phyloP scores from a whole-genome alignment of 2,888 invertebrate genomes.

The Pammene aurita region DNA sequence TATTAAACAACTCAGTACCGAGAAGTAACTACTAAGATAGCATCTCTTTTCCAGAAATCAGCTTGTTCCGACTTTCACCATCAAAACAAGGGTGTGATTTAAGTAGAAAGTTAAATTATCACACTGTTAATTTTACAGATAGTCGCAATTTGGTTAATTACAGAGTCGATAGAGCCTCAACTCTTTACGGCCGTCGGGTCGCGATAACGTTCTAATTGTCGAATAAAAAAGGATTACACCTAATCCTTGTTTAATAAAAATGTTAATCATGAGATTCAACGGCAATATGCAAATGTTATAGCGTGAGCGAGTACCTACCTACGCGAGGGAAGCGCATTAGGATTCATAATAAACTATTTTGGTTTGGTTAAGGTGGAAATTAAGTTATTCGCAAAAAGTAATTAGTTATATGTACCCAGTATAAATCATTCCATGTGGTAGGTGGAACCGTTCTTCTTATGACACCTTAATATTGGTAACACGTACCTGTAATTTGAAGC shows the following conservation, averaged over 20 bases:
- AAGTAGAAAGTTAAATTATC: conserved; percentile 60
- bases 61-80: neutral
- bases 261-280: conserved; percentile 80
- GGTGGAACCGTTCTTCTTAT: no score
- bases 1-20: no score
- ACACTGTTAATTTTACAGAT: conserved; percentile 63
- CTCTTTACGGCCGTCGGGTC: conserved; percentile 78
- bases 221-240: conserved; percentile 81
- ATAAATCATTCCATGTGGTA: no score
- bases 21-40: no score
- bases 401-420: no score
- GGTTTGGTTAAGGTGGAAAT: neutral
- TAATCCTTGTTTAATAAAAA: conserved; percentile 83
- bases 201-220: conserved; percentile 82
- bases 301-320: conserved; percentile 52
- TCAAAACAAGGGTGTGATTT: conserved; percentile 51
- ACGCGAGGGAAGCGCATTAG: conserved; percentile 40
- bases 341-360: conserved; percentile 18
- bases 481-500: no score
- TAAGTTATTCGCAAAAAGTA: no score
- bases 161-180: conserved; percentile 73
- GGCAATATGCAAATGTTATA: conserved; percentile 77
- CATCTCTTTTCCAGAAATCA: neutral
- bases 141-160: conserved; percentile 75
- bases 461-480: no score